Evolutionary conservation across 2,113 vertebrate genomes (phyloP).

Genomic region (Macaca nemestrina): DNA sequence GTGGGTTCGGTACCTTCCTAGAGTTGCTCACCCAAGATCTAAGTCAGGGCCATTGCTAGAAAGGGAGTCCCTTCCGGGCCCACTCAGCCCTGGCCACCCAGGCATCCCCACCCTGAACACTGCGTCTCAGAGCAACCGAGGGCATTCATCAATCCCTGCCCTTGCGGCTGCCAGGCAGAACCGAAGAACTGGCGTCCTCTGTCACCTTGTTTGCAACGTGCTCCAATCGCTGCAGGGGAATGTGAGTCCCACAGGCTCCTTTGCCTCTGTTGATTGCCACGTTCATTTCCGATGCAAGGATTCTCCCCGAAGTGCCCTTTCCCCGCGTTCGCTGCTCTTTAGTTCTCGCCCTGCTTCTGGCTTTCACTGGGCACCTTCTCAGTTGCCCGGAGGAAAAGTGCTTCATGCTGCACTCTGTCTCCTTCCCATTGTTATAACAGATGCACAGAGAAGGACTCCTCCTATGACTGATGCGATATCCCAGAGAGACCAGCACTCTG

Average conservation of each 20-base stretch:
- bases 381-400: accelerated
- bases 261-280: accelerated
- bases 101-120: too few species aligned
- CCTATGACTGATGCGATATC: background rate
- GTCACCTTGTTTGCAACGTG: background rate
- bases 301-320: too few species aligned
- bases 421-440: too few species aligned
- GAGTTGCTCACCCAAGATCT: background rate
- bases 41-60: accelerated
- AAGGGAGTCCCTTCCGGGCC: too few species aligned
- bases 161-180: background rate
- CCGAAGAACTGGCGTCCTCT: accelerated
- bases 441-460: accelerated
- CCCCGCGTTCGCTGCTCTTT: accelerated
- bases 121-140: background rate
- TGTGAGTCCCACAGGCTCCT: accelerated
- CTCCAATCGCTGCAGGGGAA: accelerated
- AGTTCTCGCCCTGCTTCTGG: background rate
- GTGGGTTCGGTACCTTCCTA: background rate
- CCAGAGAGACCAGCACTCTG: too few species aligned
- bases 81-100: background rate
- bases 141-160: background rate
- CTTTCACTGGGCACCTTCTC: background rate
- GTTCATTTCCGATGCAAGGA: accelerated
- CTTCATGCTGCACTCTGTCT: background rate